Percentiles rank a stretch among this genome's conserved stretches.
Conservation (phyloP, 1,140 invertebrate genomes). For the Uloborus diversus region DNA sequence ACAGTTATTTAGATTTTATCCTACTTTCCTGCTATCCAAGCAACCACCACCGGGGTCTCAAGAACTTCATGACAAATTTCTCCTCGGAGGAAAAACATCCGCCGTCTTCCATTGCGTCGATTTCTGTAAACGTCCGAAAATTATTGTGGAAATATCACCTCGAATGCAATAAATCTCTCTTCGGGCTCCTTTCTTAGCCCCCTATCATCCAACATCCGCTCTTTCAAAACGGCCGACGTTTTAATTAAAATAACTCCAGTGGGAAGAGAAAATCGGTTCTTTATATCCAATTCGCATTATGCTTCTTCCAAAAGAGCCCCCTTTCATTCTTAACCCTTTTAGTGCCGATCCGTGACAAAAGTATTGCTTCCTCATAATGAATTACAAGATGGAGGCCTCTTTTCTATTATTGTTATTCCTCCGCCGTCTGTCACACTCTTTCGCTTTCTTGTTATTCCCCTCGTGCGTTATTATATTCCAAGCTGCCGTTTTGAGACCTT, state of each 20-base stretch:
- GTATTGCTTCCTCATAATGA: slow-evolving; percentile 51
- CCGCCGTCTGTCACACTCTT: slow-evolving; percentile 10
- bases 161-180: too few relatives aligned
- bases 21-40: too few relatives aligned
- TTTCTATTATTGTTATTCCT: slow-evolving; percentile 48
- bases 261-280: slow-evolving; percentile 52
- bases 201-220: not conserved
- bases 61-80: too few relatives aligned
- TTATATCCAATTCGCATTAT: slow-evolving; percentile 29
- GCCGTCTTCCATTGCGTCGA: too few relatives aligned
- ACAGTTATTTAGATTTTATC: too few relatives aligned
- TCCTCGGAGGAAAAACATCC: too few relatives aligned
- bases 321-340: slow-evolving; percentile 45
- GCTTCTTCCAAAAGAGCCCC: slow-evolving; percentile 13
- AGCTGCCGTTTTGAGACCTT: slow-evolving; percentile 17
- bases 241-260: slow-evolving; percentile 49
- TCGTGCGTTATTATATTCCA: slow-evolving; percentile 39
- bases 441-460: slow-evolving; percentile 37
- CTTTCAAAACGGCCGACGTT: slow-evolving; percentile 20
- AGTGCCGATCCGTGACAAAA: slow-evolving; percentile 23
- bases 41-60: too few relatives aligned
- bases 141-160: too few relatives aligned
- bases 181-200: too few relatives aligned
- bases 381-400: slow-evolving; percentile 31
- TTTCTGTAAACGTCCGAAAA: too few relatives aligned